Conservation (phyloP, 2,113 vertebrate genomes). For the Oriolus oriolus region DNA sequence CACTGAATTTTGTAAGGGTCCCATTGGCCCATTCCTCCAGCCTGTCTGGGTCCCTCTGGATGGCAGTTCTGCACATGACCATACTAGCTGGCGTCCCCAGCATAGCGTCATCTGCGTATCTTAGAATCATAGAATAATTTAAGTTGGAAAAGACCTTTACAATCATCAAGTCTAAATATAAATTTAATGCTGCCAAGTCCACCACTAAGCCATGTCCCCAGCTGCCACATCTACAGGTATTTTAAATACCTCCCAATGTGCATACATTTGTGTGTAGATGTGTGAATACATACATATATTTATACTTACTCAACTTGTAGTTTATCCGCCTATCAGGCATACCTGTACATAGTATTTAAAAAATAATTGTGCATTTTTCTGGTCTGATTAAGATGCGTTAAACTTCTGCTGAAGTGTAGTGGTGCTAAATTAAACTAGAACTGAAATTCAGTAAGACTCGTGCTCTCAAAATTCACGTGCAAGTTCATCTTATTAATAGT, state of each 20-base stretch:
- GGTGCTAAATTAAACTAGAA: slow-evolving; percentile 3
- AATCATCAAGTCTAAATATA: neutral
- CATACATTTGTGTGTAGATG: neutral
- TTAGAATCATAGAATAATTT: neutral
- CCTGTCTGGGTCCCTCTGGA: neutral
- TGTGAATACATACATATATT: neutral
- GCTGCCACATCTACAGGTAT: neutral
- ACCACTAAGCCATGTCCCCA: neutral
- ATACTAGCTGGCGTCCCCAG: neutral
- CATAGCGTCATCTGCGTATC: neutral
- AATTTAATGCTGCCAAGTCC: neutral
- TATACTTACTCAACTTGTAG: neutral
- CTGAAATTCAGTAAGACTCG: neutral
- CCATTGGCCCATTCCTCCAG: neutral
- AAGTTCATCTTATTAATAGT: neutral
- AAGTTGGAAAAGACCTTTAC: neutral
- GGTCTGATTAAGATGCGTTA: neutral
- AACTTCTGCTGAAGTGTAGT: neutral
- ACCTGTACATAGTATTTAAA: neutral
- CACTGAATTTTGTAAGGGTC: neutral
- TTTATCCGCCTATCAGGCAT: neutral
- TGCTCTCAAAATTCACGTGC: neutral
- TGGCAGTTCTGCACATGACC: neutral
- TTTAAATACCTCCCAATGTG: neutral
- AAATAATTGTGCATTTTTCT: neutral